Base-by-base conservation (phyloP, 2,113 vertebrate species). In the Muscicapa adusta region DNA sequence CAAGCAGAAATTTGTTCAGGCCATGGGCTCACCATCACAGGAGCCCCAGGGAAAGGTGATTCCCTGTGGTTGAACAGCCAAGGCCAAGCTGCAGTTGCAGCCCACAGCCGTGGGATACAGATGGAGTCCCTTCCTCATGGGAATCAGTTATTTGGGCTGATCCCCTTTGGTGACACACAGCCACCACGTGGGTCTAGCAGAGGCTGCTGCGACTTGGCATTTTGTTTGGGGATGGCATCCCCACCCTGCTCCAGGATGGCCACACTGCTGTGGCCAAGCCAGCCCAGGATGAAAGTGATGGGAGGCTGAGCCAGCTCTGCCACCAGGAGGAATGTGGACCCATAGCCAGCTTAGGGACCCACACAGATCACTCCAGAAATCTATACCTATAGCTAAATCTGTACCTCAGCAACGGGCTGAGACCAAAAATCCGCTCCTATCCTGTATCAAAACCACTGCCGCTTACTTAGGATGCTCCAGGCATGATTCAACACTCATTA, bases 401-500 rank as follows among this genome's bases (percentile, higher is more conserved):
- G 22, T 3, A 40, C 31, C 12, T n/a, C 72, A 78, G 24, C 47
- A 85, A 62, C 18, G 62, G 77, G 33, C 43, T 93, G 74, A 82
- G 51, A 76, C 33, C 17, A 75, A 79, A 91, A 84, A 83, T 62
- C 66, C 0, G 2, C 31, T 80, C 17, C 78, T 79, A 18, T n/a
- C 56, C 74, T 85, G 83, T 89, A 91, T 63, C 78, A 74, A 82
- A 96, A 93, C 74, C 42, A 43, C 47, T 70, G 43, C 43, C 0
- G 0, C 79, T 92, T 63, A 60, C 11, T 89, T 66, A 36, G 78
- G 82, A 88, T 89, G 79, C 82, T 95, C 71, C 78, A 40, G 81
- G 93, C 54, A 79, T 93, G 89, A 96, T 88, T 91, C 85, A 91
- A 63, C 80, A 60, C 40, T 92, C 91, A 85, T 89, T 89, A 92